Evolutionary conservation across 2,888 invertebrate species (phyloP), one percentile per base, ranked within the genome.

Genomic region (Meloe dianella): DNA sequence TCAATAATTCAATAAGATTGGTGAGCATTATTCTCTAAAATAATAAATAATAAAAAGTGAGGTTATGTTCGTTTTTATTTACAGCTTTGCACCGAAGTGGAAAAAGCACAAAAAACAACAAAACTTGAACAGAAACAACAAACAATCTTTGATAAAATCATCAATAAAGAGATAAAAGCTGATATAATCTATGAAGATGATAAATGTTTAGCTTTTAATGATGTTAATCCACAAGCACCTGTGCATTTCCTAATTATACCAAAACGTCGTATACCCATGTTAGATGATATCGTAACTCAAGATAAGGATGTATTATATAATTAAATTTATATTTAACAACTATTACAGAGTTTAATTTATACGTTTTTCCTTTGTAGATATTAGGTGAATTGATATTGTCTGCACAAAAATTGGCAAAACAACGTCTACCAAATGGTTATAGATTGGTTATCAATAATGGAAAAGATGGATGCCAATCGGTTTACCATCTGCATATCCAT

Each of bases 201-300:
- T 0, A 81, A 88, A 78, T 92, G 92, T 79, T 81, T 95, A 60
- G 95, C 93, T 1, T 94, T 95, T 82, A 90, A 92, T 75, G 95
- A 95, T 82, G 84, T 93, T 4, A 84, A 87, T 47, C 93, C 94
- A 0, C 93, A 94, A 80, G 95, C 94, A 0, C 95, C 95, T 0
- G 88, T 89, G 0, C 95, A 95, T 83, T 94, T 95, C 79, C 85
- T 95, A 7, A 92, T 95, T 6, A 92, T 95, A 71, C 95, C 95
- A 0, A 93, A 92, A 80, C 87, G 88, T 73, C 85, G 89, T 60
- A 92, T 95, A 70, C 83, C 89, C 0, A 87, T 87, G 78, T 79
- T 95, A 47, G 86, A 87, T 71, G 87, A 89, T 70, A 88, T 89
- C 30, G 85, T 85, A 1, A 87, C 87, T 41, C 81, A 79, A 0